Evolutionary conservation across 2,888 invertebrate genomes (phyloP).

Genomic region (Tipula helvola): DNA sequence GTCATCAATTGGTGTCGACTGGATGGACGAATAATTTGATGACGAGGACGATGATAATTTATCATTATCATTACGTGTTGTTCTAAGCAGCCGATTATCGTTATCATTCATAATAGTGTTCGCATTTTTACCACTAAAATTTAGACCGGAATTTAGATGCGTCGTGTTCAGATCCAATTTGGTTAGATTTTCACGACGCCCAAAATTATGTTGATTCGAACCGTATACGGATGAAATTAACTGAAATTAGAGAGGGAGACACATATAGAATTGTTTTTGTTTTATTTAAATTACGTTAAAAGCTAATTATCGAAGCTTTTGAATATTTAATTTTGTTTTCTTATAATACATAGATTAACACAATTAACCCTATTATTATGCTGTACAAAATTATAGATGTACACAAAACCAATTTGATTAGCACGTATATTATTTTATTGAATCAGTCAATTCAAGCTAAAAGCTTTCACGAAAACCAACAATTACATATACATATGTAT

Average conservation of each 20-base stretch:
- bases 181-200: constrained; percentile 17
- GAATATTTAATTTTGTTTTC: background rate
- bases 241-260: background rate
- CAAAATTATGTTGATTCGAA: constrained; percentile 9
- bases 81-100: background rate
- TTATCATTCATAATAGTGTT: background rate
- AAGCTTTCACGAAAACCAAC: background rate
- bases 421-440: background rate
- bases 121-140: background rate
- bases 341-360: background rate
- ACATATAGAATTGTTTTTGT: background rate
- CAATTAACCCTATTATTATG: background rate
- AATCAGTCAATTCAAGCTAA: background rate
- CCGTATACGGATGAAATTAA: constrained; percentile 9
- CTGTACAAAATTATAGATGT: background rate
- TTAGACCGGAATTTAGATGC: constrained; percentile 10
- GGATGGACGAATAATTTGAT: constrained; percentile 14
- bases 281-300: background rate
- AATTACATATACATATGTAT: background rate
- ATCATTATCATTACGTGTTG: background rate
- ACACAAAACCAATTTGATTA: background rate
- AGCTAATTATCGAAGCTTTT: background rate
- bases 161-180: constrained; percentile 19
- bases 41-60: constrained; percentile 5
- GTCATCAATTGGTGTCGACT: constrained; percentile 18